Evolutionary conservation across 2,113 vertebrate genomes (phyloP), one percentile per base, ranked within the genome.

Genomic region (Misgurnus anguillicaudatus): DNA sequence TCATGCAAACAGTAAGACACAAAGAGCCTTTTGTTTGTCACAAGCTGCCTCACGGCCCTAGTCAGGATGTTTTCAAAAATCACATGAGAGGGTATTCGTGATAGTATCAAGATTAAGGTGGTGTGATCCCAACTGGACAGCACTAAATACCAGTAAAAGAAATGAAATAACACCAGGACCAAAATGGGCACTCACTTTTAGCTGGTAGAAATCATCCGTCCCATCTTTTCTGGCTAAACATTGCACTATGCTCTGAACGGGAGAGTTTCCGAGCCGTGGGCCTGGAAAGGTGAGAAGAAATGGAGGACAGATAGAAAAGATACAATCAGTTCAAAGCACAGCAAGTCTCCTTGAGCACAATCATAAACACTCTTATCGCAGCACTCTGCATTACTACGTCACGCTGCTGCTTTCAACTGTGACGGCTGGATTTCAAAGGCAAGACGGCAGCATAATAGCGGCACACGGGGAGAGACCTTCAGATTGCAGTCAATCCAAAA

Each of bases 121-220:
- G 60, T 60, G 9, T 6, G 1, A 21, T 58, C 11, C 5, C 10
- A 5, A 41, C 21, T 9, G 48, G 13, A 51, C 48, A 51, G 0
- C 48, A 1, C 11, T 51, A 13, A 51, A 51, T 11, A 4, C 24
- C 24, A 31, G 24, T 31, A 31, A 31, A 31, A 31, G 24, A 31
- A 31, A 31, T 31, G 24, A 31, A 31, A 31, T 2, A 31, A 3
- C n/a, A n/a, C n/a, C 24, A 31, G 24, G 24, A 31, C 24, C 24
- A 31, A 31, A 31, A 31, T 31, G 24, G 3, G 24, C 24, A 79
- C 92, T 95, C 88, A 98, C 98, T 95, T 99, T 99, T 68, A 99
- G 93, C 88, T 99, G 98, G 88, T 99, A 99, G 79, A 99, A 99
- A 90, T 99, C 98, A 86, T 99, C 97, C 0, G 96, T 99, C 86